Conservation (phyloP, 2,797 vertebrate genomes). For the Oryzias sinensis region DNA sequence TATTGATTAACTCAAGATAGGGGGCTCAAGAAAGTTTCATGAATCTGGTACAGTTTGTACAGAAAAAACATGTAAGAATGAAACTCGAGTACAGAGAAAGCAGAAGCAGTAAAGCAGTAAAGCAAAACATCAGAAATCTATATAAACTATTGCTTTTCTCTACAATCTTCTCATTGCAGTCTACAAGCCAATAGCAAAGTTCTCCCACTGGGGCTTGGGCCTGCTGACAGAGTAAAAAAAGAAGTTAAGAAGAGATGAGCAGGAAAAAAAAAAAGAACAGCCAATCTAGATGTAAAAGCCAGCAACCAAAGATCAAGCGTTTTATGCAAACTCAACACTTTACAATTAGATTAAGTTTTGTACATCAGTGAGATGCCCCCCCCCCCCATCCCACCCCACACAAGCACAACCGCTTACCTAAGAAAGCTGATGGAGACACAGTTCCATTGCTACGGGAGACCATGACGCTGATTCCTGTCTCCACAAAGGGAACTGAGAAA, state of each 20-base stretch:
- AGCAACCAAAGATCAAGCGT: constrained; percentile 48
- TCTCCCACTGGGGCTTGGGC: constrained; percentile 49
- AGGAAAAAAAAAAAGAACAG: constrained; percentile 42
- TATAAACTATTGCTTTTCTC: constrained; percentile 44
- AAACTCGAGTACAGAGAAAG: constrained; percentile 15
- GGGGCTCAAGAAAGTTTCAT: constrained; percentile 1
- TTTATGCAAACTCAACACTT: constrained; percentile 65
- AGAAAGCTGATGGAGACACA: constrained; percentile 91
- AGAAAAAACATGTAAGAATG: constrained; percentile 2
- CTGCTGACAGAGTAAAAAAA: constrained; percentile 69
- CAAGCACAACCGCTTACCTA: constrained; percentile 75
- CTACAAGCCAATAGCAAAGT: constrained; percentile 50
- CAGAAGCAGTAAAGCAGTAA: constrained; percentile 26
- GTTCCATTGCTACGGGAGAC: constrained; percentile 93
- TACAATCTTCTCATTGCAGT: constrained; percentile 51
- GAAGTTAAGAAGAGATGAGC: constrained; percentile 56
- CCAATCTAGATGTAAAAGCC: constrained; percentile 58
- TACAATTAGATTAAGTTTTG: constrained; percentile 42
- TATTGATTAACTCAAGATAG: constrained; percentile 6
- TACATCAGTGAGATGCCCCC: constrained; percentile 20
- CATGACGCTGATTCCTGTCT: constrained; percentile 94
- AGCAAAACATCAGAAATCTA: constrained; percentile 48
- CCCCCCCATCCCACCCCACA: not conserved
- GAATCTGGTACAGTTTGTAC: constrained; percentile 5
- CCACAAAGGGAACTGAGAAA: constrained; percentile 93